phyloP scores from a whole-genome alignment of 2,888 invertebrate genomes.

The Trachelus troglodyta region DNA sequence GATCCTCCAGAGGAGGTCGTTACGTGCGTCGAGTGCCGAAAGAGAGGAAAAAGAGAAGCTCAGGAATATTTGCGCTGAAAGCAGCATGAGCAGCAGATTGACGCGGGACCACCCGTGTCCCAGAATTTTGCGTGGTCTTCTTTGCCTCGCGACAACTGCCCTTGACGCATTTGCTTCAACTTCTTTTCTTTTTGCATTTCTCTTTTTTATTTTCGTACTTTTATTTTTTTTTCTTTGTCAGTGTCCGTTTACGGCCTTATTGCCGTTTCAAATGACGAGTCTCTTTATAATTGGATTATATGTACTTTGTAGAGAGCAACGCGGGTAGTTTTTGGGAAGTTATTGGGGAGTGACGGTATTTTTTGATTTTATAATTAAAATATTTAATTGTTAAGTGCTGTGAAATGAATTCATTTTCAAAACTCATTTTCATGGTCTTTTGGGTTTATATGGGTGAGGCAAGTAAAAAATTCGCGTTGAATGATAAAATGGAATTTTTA shows the following conservation, averaged over 20 bases:
- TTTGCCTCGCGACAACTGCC: conserved; percentile 33
- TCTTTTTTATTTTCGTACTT: background rate
- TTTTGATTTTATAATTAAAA: background rate
- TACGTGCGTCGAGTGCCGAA: conserved; percentile 45
- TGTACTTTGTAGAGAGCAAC: background rate
- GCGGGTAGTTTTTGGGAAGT: background rate
- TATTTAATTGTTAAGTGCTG: background rate
- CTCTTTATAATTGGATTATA: background rate
- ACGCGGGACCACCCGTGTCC: conserved; percentile 60
- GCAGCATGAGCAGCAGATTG: conserved; percentile 59
- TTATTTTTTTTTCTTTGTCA: background rate
- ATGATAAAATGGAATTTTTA: background rate
- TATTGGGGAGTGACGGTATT: background rate
- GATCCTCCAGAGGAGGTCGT: conserved; percentile 26
- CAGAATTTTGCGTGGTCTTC: conserved; percentile 46
- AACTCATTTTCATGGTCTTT: too few relatives aligned
- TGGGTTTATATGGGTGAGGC: too few relatives aligned
- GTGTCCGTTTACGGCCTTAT: background rate
- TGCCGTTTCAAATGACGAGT: background rate
- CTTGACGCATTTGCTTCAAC: background rate
- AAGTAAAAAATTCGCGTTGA: too few relatives aligned
- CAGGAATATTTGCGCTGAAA: conserved; percentile 62
- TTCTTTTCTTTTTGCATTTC: background rate
- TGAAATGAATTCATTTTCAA: background rate
- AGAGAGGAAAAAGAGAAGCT: conserved; percentile 41